Conservation (phyloP, 2,797 vertebrate species). For the Erithacus rubecula region DNA sequence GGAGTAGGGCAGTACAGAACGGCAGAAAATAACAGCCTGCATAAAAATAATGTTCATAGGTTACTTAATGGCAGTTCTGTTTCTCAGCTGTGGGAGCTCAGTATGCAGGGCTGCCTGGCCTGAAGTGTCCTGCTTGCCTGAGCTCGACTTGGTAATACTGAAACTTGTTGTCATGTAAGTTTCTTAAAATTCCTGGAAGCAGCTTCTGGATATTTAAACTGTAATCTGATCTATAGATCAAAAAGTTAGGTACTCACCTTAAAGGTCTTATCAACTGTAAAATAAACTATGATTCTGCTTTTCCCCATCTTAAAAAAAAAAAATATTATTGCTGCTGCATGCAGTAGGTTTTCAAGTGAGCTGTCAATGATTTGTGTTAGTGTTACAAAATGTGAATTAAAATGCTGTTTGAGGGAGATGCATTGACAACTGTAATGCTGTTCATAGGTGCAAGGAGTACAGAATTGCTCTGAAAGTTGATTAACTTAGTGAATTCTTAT, state of each 20-base stretch:
- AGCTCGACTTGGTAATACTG: background rate
- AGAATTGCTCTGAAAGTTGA: background rate
- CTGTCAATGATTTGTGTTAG: background rate
- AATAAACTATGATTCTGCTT: fast-evolving
- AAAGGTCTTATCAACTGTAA: background rate
- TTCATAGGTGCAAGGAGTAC: background rate
- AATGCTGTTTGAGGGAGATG: background rate
- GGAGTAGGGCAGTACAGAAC: background rate
- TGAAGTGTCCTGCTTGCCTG: background rate
- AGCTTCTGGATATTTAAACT: background rate
- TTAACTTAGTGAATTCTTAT: background rate
- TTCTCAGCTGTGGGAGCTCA: background rate
- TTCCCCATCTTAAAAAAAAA: fast-evolving
- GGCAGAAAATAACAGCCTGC: background rate
- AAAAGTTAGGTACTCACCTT: background rate
- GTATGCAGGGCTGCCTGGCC: background rate
- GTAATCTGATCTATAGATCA: background rate
- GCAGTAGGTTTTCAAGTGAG: background rate
- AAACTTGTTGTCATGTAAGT: background rate
- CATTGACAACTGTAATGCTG: background rate
- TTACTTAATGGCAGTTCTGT: background rate
- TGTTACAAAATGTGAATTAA: fast-evolving
- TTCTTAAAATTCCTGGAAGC: background rate
- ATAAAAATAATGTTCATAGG: background rate
- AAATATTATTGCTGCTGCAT: background rate